Conservation (phyloP, 2,888 invertebrate species). For the Halictus ligatus region DNA sequence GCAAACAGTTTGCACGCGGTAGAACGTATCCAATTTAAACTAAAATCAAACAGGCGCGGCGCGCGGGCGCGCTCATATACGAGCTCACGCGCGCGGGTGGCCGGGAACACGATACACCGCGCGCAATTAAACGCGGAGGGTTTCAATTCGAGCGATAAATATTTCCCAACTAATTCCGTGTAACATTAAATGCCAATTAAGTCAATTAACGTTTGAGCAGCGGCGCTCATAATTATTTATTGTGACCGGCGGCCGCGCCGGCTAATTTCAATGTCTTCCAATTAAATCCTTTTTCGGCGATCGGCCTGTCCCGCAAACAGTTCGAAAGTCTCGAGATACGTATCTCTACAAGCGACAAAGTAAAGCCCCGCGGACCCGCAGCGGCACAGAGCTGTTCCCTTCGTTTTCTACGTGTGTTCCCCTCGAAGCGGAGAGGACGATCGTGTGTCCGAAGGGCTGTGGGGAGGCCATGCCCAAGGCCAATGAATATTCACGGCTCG, state of each 20-base stretch:
- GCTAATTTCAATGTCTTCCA: slow-evolving; percentile 39
- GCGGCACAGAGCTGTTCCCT: slow-evolving; percentile 6
- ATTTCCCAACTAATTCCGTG: slow-evolving; percentile 44
- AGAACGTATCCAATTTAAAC: not conserved
- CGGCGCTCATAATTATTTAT: slow-evolving; percentile 52
- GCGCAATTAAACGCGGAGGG: slow-evolving; percentile 35
- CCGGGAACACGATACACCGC: slow-evolving; percentile 11
- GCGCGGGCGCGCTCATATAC: not conserved
- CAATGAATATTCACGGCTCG: slow-evolving; percentile 75
- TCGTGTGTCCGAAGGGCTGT: slow-evolving; percentile 57
- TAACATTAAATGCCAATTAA: slow-evolving; percentile 46
- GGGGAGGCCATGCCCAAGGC: slow-evolving; percentile 50
- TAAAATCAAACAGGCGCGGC: slow-evolving; percentile 16
- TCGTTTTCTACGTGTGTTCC: slow-evolving; percentile 10
- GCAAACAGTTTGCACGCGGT: not conserved
- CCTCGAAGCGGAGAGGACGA: slow-evolving; percentile 35
- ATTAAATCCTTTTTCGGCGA: slow-evolving; percentile 42
- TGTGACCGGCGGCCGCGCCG: not conserved
- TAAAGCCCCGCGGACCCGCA: not conserved
- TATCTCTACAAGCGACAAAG: slow-evolving; percentile 53
- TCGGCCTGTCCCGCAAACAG: slow-evolving; percentile 14
- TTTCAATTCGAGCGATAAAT: slow-evolving; percentile 27
- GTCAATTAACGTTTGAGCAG: slow-evolving; percentile 16
- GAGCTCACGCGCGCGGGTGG: not conserved
- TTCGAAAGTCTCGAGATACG: slow-evolving; percentile 33